Evolutionary conservation across 2,113 vertebrate species (phyloP).

Genomic region (Dipodomys ordii): DNA sequence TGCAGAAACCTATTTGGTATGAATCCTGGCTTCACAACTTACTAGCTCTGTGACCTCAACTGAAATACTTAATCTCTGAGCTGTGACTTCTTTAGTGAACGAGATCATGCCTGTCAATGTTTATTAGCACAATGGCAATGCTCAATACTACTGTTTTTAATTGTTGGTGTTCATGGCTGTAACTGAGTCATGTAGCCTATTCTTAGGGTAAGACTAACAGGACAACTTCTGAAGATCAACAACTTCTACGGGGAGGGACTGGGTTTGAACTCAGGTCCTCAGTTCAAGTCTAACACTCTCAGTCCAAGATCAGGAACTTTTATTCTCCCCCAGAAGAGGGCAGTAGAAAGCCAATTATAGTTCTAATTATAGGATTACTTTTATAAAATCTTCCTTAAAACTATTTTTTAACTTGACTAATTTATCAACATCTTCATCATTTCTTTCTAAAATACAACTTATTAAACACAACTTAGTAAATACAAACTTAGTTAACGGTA

Average conservation of each 20-base stretch:
- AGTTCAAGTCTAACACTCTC: too few relatives aligned
- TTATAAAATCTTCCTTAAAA: neutral
- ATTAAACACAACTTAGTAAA: constrained; percentile 20
- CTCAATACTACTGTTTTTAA: neutral
- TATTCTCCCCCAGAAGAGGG: constrained; percentile 51
- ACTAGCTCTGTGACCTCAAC: neutral
- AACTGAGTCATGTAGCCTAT: neutral
- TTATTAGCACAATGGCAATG: neutral
- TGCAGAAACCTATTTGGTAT: neutral
- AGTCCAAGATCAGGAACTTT: constrained; percentile 25
- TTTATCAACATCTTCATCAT: constrained; percentile 25
- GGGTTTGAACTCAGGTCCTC: too few relatives aligned
- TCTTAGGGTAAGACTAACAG: neutral
- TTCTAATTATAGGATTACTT: neutral
- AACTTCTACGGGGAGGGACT: neutral
- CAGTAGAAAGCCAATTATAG: constrained; percentile 19
- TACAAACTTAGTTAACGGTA: neutral
- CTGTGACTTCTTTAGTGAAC: neutral
- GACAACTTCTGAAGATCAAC: constrained; percentile 16
- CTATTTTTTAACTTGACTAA: neutral
- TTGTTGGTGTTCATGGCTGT: neutral
- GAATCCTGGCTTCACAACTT: neutral
- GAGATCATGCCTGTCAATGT: neutral
- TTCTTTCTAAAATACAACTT: constrained; percentile 16
- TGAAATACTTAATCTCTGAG: neutral